phyloP scores from a whole-genome alignment of 2,797 vertebrate species.

The Sebastolobus alascanus region DNA sequence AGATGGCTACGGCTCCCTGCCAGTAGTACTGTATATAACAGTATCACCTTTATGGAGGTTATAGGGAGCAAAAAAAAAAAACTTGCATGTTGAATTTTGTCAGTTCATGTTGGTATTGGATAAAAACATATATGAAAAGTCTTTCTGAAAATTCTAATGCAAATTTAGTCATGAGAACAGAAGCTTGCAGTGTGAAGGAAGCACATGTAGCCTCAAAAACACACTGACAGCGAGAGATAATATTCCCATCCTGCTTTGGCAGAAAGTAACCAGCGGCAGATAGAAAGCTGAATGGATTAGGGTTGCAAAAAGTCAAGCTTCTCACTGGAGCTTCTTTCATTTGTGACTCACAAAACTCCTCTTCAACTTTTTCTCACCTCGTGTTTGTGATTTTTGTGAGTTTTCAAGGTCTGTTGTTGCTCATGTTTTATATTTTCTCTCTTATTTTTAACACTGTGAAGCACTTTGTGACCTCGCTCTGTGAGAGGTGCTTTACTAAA shows the following conservation, averaged over 20 bases:
- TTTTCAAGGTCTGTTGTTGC: background rate
- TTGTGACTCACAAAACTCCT: slow-evolving; percentile 15
- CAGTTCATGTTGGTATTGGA: background rate
- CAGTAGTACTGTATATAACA: background rate
- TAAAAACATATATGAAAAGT: background rate
- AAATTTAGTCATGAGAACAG: background rate
- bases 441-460: background rate
- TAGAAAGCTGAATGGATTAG: slow-evolving; percentile 20
- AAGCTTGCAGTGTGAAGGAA: background rate
- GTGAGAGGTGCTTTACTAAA: background rate
- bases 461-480: background rate
- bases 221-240: slow-evolving; percentile 6
- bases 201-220: background rate
- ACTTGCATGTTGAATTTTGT: background rate
- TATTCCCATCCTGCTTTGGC: background rate
- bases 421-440: background rate
- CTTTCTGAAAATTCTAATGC: background rate
- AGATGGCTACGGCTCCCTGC: background rate
- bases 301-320: slow-evolving; percentile 10
- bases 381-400: background rate
- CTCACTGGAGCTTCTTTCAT: slow-evolving; percentile 2
- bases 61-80: background rate
- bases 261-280: background rate
- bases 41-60: background rate
- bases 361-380: background rate